Evolutionary conservation across 2,888 invertebrate genomes (phyloP).

Genomic region (Nomada flava): DNA sequence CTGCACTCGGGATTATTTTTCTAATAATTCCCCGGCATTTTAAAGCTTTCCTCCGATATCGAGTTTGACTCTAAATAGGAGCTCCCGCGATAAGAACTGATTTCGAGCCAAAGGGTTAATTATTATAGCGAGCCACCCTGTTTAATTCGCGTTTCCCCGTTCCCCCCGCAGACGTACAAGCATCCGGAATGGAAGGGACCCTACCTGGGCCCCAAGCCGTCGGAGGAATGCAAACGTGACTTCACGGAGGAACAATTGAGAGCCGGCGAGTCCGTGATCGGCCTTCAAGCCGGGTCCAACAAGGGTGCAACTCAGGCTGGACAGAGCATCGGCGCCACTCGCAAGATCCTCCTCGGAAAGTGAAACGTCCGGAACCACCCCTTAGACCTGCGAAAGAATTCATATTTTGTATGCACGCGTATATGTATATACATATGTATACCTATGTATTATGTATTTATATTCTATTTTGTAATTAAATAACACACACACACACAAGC

Average conservation of each 20-base stretch:
- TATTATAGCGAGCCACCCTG: background rate
- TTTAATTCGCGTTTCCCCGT: background rate
- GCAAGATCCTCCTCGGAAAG: slow-evolving; percentile 96
- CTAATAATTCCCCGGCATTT: too few species aligned
- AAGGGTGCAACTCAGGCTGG: slow-evolving; percentile 98
- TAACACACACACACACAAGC: slow-evolving; percentile 20
- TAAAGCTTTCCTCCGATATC: too few species aligned
- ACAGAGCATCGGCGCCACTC: slow-evolving; percentile 94
- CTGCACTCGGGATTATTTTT: too few species aligned
- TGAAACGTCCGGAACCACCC: slow-evolving; percentile 81
- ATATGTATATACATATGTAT: slow-evolving; percentile 38
- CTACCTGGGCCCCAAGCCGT: slow-evolving; percentile 96
- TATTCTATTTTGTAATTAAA: slow-evolving; percentile 65
- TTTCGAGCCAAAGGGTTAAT: too few species aligned
- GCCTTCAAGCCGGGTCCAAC: slow-evolving; percentile 98
- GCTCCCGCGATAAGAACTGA: too few species aligned
- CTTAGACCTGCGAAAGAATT: slow-evolving; percentile 38
- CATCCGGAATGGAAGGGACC: slow-evolving; percentile 95
- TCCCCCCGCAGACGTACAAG: slow-evolving; percentile 89
- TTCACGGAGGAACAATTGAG: slow-evolving; percentile 96
- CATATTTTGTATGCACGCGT: slow-evolving; percentile 60
- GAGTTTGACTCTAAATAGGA: too few species aligned
- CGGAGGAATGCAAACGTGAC: slow-evolving; percentile 97
- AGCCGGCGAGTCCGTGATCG: slow-evolving; percentile 95
- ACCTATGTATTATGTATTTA: slow-evolving; percentile 52